A percentile compares a stretch with the other conserved stretches of the same genome.
phyloP scores from a whole-genome alignment of 1,140 invertebrate species.

The Zeugodacus cucurbitae region DNA sequence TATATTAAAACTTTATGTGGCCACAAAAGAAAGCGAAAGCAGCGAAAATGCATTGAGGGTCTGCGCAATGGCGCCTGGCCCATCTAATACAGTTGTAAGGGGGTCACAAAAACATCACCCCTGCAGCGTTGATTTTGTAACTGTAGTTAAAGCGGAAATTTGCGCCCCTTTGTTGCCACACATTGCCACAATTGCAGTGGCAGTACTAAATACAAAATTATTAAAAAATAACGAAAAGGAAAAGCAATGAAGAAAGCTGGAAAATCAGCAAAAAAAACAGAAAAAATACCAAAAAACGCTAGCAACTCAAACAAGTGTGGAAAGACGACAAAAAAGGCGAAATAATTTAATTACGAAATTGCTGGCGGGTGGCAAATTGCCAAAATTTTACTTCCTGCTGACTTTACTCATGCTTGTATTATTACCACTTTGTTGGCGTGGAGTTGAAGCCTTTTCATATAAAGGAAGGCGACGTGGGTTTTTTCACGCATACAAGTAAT shows the following conservation, averaged over 20 bases:
- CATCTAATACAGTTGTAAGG: neutral
- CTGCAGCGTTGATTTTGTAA: slow-evolving; percentile 1
- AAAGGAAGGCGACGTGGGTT: neutral
- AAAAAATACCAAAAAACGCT: neutral
- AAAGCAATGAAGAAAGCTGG: neutral
- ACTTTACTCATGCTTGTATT: neutral
- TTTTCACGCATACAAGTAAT: neutral
- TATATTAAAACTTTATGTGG: neutral
- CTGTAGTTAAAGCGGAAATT: neutral
- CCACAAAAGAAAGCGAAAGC: neutral
- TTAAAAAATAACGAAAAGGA: neutral
- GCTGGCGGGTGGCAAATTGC: slow-evolving; percentile 41
- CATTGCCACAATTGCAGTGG: neutral
- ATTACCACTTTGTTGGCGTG: neutral
- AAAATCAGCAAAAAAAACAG: neutral
- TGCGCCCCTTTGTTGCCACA: neutral
- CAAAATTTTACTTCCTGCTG: slow-evolving; percentile 38
- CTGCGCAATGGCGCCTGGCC: neutral
- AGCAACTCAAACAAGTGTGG: neutral
- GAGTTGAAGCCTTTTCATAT: neutral
- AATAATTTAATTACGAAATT: slow-evolving; percentile 40
- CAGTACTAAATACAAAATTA: neutral
- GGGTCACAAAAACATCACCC: neutral
- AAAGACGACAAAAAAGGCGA: slow-evolving; percentile 28
- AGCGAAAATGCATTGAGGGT: neutral